Percentiles rank a stretch among this genome's conserved stretches.
Conservation (phyloP, 2,113 vertebrate genomes). For the Ellobius talpinus region DNA sequence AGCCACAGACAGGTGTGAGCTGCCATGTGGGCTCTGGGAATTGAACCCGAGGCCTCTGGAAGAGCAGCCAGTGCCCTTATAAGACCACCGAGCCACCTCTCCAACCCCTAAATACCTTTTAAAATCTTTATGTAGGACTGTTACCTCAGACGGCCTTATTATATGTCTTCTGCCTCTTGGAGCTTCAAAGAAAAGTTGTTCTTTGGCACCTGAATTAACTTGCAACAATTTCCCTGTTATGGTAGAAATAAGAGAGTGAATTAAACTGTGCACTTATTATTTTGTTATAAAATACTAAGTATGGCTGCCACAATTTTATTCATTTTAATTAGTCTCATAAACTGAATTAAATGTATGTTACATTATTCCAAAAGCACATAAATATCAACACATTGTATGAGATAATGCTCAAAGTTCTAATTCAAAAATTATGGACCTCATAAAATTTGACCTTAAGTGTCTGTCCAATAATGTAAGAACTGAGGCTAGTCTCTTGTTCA, state of each 20-base stretch:
- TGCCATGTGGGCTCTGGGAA: neutral
- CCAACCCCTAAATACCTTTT: neutral
- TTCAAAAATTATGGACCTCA: neutral
- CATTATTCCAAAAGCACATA: neutral
- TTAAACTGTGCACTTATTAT: slow-evolving; percentile 59
- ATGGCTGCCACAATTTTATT: neutral
- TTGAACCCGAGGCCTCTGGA: neutral
- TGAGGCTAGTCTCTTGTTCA: neutral
- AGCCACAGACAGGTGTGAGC: neutral
- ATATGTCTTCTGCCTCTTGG: slow-evolving; percentile 94
- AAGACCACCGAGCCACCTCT: neutral
- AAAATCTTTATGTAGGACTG: slow-evolving; percentile 25
- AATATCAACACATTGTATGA: neutral
- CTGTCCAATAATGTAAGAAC: neutral
- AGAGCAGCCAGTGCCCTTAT: neutral
- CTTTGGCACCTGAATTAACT: slow-evolving; percentile 98
- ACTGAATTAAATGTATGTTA: neutral
- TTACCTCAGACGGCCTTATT: slow-evolving; percentile 92
- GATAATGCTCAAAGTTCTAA: neutral
- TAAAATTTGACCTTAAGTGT: slow-evolving; percentile 29
- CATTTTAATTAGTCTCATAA: slow-evolving; percentile 40
- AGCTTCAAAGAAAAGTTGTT: slow-evolving; percentile 98
- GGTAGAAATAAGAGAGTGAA: slow-evolving; percentile 64
- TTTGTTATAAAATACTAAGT: slow-evolving; percentile 39
- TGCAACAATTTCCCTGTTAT: slow-evolving; percentile 95